Evolutionary conservation across 2,888 invertebrate species (phyloP), one percentile per base, ranked within the genome.

Genomic region (Hoplodrina blanda): DNA sequence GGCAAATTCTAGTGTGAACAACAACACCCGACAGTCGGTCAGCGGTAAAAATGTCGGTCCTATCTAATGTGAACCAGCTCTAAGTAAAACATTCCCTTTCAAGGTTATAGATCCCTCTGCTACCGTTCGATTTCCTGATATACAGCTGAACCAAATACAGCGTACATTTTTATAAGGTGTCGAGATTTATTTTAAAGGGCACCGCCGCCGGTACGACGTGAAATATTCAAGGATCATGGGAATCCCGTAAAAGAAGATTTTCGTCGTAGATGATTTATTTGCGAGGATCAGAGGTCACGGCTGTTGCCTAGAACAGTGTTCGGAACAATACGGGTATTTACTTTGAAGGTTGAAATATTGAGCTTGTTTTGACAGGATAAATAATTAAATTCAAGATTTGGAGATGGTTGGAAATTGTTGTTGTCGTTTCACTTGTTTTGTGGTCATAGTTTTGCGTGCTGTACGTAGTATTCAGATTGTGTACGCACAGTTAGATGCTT

Each of bases 151-250:
- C 50, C 50, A 52, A 57, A 59, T 20, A 46, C 57, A 41, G 11
- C 33, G 30, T 54, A 85, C 76, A 85, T 87, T 91, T 90, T 91
- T 89, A 90, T 90, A 89, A 90, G 88, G 90, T 90, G 89, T 86
- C 83, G 83, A 89, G 89, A 91, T 91, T 89, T 90, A 90, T 91
- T 46, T 46, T 83, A 85, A 87, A 85, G 88, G 85, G 85, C 72
- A 80, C 73, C 69, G 83, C 20, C 44, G 19, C 61, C 46, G 70
- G 78, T 71, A 67, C 80, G 85, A 84, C 89, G 90, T 93, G 90
- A 93, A 93, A 93, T 93, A 93, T 93, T 93, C 87, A 93, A 89
- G 91, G 91, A 87, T 88, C 87, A 87, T 57, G 85, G 87, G 82
- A 88, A 89, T 90, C 88, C 85, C 82, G 83, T 75, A 77, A 84